Evolutionary conservation across 2,113 vertebrate genomes (phyloP), one percentile per base, ranked within the genome.

Genomic region (Synodontis membranacea): DNA sequence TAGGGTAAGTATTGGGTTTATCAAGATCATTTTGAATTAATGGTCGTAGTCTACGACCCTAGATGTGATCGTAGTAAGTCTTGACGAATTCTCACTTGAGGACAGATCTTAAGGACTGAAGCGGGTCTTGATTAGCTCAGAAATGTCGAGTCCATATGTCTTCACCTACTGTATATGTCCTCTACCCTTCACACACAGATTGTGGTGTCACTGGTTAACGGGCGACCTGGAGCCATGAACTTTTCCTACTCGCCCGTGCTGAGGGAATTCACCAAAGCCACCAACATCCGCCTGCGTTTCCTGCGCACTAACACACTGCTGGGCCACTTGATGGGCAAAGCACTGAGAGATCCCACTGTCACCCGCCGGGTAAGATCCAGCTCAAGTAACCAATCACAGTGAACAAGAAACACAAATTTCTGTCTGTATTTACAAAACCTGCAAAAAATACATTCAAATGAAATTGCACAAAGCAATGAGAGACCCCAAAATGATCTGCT

Each of bases 311-410:
- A 99, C 95, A 99, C 98, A 0, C 94, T 99, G 64, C 95, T 99
- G 3, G 98, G 98, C 0, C 98, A 99, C 91, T 95, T 99, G 90
- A 99, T 99, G 98, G 98, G 97, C 88, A 99, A 98, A 90, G 96
- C 97, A 0, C 95, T 98, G 75, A 92, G 96, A 4, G 98, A 99
- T 93, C 98, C 98, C n/a, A 99, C 98, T 0, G 98, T 99, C 88
- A 99, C 98, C 5, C 96, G 98, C 84, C 94, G 98, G 96, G 98
- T 99, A 91, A 95, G 95, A 82, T 14, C 31, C 14, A 21, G 39
- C 28, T 28, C 48, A 19, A 14, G 21, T 31, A 74, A 44, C 60
- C 50, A n/a, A 34, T 19, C 21, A 11, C 72, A 2, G 54, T 37
- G 28, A n/a, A 68, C 17, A 39, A 11, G 8, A 12, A 72, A 12